Evolutionary conservation across 2,888 invertebrate genomes (phyloP).

Genomic region (Boloria selene): DNA sequence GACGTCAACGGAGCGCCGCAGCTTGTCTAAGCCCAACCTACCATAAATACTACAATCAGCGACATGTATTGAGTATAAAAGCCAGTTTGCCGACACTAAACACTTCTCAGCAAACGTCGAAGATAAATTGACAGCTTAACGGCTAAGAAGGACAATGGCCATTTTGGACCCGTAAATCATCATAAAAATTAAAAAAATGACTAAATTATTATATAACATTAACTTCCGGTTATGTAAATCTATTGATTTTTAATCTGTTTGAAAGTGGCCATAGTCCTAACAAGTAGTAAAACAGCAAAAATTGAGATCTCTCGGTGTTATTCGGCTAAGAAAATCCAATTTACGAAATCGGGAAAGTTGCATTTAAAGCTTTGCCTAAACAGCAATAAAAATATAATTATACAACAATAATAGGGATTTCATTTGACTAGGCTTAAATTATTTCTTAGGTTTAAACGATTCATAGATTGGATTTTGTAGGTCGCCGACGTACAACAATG

Average conservation of each 20-base stretch:
- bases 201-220: neutral
- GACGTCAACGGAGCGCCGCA: constrained; percentile 55
- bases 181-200: constrained; percentile 8
- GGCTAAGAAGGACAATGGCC: constrained; percentile 51
- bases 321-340: constrained; percentile 58
- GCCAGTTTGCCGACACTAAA: constrained; percentile 63
- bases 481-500: constrained; percentile 50
- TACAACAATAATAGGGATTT: constrained; percentile 35
- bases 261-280: constrained; percentile 43
- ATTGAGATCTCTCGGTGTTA: constrained; percentile 57
- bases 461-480: constrained; percentile 40
- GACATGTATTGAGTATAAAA: constrained; percentile 66
- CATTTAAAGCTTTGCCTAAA: constrained; percentile 51
- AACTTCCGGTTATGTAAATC: neutral
- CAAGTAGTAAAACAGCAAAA: constrained; percentile 44
- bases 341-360: constrained; percentile 52
- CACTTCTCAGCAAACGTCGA: constrained; percentile 33
- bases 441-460: constrained; percentile 46
- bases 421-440: constrained; percentile 39
- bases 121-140: constrained; percentile 42
- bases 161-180: constrained; percentile 43
- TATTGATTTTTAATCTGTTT: constrained; percentile 12
- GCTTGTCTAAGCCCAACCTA: constrained; percentile 65
- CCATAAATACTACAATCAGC: constrained; percentile 68
- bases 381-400: constrained; percentile 57